phyloP scores from a whole-genome alignment of 30 jellyfish, hydroid and myxozoan species.

The Rhopilema esculentum region DNA sequence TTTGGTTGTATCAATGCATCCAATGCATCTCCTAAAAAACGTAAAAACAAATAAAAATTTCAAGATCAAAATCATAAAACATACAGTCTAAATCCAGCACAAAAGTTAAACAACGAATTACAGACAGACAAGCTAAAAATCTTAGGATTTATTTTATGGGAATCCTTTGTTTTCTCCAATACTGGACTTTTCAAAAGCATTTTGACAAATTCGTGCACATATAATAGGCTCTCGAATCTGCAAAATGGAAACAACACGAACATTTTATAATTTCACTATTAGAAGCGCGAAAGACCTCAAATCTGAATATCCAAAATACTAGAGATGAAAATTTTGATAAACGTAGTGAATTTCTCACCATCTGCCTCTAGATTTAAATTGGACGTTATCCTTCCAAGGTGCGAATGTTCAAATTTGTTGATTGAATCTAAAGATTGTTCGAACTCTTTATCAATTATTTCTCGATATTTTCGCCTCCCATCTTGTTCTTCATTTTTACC shows the following conservation, averaged over 20 bases:
- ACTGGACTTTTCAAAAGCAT: no score
- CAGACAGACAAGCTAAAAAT: no score
- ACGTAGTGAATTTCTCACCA: constrained; percentile 30
- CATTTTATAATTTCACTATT: no score
- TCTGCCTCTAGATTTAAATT: constrained; percentile 65
- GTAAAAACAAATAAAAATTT: background rate
- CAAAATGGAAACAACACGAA: no score
- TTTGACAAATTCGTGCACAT: no score
- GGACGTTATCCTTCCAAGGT: constrained; percentile 85
- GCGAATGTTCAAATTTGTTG: constrained; percentile 80
- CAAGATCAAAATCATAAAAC: background rate
- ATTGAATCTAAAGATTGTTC: constrained; percentile 87
- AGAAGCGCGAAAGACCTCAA: no score
- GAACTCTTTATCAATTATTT: constrained; percentile 60
- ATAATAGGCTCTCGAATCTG: no score
- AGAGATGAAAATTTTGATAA: background rate
- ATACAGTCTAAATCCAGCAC: no score
- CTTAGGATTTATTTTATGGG: no score
- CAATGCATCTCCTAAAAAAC: constrained; percentile 60
- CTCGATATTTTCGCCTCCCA: constrained; percentile 62
- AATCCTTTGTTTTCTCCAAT: no score
- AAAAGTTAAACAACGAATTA: no score
- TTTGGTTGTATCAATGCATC: constrained; percentile 33
- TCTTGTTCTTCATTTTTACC: background rate
- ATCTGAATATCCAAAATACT: background rate